phyloP scores from a whole-genome alignment of 2,888 invertebrate species.

The Ectropis crepuscularia region DNA sequence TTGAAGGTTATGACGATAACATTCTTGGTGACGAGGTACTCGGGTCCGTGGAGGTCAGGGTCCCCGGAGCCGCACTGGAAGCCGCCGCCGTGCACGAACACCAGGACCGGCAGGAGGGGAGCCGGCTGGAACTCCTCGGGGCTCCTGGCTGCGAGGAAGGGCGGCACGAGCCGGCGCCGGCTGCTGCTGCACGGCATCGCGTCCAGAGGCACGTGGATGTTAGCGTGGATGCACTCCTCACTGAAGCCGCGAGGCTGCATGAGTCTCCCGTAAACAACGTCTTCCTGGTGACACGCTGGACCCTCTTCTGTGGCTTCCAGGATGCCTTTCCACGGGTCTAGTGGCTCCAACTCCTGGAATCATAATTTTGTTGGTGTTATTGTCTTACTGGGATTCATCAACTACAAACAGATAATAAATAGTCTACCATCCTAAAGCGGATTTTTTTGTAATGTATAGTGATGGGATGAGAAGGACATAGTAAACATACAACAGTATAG shows the following conservation, averaged over 20 bases:
- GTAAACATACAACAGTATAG: not conserved
- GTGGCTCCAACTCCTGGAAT: constrained; percentile 81
- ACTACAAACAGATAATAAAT: too few species aligned
- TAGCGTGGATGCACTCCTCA: constrained; percentile 74
- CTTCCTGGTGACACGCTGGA: constrained; percentile 85
- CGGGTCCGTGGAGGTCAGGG: constrained; percentile 70
- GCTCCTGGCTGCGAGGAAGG: not conserved
- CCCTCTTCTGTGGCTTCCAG: constrained; percentile 84
- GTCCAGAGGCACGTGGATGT: constrained; percentile 66
- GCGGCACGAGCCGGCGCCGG: constrained; percentile 22
- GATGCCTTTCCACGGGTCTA: constrained; percentile 76
- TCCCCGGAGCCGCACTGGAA: constrained; percentile 75
- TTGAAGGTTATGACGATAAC: constrained; percentile 77
- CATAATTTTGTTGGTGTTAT: too few species aligned
- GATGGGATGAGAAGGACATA: too few species aligned
- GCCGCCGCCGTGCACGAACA: constrained; percentile 77
- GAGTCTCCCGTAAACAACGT: constrained; percentile 66
- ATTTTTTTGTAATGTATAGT: too few species aligned
- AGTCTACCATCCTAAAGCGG: too few species aligned
- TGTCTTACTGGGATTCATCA: too few species aligned
- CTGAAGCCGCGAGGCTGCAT: constrained; percentile 56
- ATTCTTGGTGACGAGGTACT: constrained; percentile 65
- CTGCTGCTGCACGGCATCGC: constrained; percentile 45
- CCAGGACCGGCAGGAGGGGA: constrained; percentile 63
- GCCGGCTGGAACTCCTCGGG: constrained; percentile 18